Base-by-base conservation (phyloP, 2,797 vertebrate genomes). In the Ataeniobius toweri region DNA sequence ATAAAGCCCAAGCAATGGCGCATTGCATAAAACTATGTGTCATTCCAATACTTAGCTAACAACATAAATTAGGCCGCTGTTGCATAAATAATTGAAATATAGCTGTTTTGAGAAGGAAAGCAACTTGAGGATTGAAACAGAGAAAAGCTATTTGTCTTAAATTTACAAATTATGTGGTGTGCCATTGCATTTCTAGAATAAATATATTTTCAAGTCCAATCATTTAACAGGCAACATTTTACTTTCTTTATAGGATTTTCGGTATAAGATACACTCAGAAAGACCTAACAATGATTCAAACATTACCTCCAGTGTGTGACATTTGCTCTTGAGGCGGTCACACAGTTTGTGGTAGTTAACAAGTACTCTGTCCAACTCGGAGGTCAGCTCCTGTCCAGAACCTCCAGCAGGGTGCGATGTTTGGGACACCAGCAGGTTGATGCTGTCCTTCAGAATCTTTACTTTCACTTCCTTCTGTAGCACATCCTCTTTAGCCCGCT, bases 401-500 rank as follows among this genome's bases (percentile, higher is more conserved):
- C 74, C 69, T 76, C 90, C 96, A 46, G 95, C 95, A 86, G 96
- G 93, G 0, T 96, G 96, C 81, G 86, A 69, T 9, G 89, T 92
- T 87, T 94, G 96, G 80, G 93, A 85, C 71, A 97, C 97, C 89
- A 99, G 80, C 85, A 96, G 84, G 89, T 97, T 97, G 91, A 99
- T 98, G 88, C 92, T 99, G 93, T 99, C 98, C 91, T 97, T 99
- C 80, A 99, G 93, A 91, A 99, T 99, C 94, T 99, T 99, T 89
- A 99, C 98, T 71, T 97, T 93, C 91, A 99, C 98, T 88, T 99
- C 98, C 79, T 99, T 99, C 96, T 99, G 98, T 50, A 98, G 81
- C 94, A 99, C 98, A n/a, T 99, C 98, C 95, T 99, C 98, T 93
- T 97, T 97, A 0, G 97, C 98, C 86, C 97, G 97, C 98, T 99